Evolutionary conservation across 2,888 invertebrate genomes (phyloP), one percentile per base, ranked within the genome.

Genomic region (Celastrina argiolus): DNA sequence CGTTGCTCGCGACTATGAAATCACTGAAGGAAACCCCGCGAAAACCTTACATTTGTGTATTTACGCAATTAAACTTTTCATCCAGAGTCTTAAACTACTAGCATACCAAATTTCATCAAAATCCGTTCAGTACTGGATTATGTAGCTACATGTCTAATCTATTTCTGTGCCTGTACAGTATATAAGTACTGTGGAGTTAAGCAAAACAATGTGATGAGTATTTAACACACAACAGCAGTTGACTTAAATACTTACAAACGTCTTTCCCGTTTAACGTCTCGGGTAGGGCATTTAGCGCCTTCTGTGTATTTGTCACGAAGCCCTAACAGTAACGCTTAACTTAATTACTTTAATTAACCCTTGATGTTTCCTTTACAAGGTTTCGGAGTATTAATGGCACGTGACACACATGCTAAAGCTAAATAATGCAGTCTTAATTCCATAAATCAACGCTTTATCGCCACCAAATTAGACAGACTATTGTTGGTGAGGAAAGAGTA

Each of bases 301-400:
- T 61, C 34, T 22, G 18, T 61, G 39, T 61, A 39, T 39, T 61
- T 61, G 61, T 61, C 61, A 58, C 58, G 58, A 58, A 58, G 36
- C 61, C 61, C 16, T 61, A 61, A 61, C 36, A 22, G 10, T 61
- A 34, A 61, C 39, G 22, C 34, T 61, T 61, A 61, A 61, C 36
- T 61, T 61, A 61, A 61, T 61, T 61, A 61, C 61, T 61, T 61
- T 61, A 28, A 36, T 61, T 61, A 61, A 61, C 61, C 61, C 61
- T 61, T 61, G 36, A 61, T 39, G 61, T 61, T 61, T 22, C 22
- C 39, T 36, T 39, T 39, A 26, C 34, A 61, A 36, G 61, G 36
- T 39, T 36, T 34, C 36, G 6, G 12, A 39, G 36, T 61, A 61
- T 61, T 39, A 61, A 18, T 12, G 36, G 18, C 7, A 61, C 61